Base-by-base conservation (phyloP, 2,888 invertebrate genomes). In the Euplexia lucipara region DNA sequence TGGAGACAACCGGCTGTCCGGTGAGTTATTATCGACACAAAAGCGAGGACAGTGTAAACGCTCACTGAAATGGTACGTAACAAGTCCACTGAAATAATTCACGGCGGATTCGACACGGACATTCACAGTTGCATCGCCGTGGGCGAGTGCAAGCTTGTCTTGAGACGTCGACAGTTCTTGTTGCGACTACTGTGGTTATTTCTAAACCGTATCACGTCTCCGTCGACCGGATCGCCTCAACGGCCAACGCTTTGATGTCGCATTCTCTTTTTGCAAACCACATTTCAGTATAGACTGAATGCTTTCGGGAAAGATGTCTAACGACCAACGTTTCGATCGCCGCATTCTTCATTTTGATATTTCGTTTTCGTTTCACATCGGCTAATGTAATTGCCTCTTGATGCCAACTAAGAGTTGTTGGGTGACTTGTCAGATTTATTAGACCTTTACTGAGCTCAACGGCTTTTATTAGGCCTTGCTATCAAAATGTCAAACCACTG, bases 191-290 rank as follows among this genome's bases (percentile, higher is more conserved):
- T 77, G 83, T 58, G 86, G 90, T 87, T 95, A 95, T 95, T 95
- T 94, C 93, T 89, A 92, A 94, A 91, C 85, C 93, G 85, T 86
- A 88, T 93, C 94, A 94, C 95, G 95, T 94, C 90, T 86, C 75
- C 84, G 86, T 81, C 85, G 85, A 87, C 91, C 90, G 89, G 89
- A 91, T 92, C 90, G 91, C 87, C 87, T 85, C 88, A 86, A 79
- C 81, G 68, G 69, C 81, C 79, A 77, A 87, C 87, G 91, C 95
- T 94, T 95, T 95, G 94, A 95, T 93, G 94, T 95, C 88, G 85
- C 88, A 88, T 93, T 90, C 90, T 94, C 94, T 95, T 95, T 95
- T 95, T 95, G 94, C 94, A 85, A 92, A 88, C 89, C 88, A 81
- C 92, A 93, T 93, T 92, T 93, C 92, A 91, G 88, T 83, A 81